Conservation (phyloP, 2,797 vertebrate genomes). For the Pipistrellus pipistrellus region DNA sequence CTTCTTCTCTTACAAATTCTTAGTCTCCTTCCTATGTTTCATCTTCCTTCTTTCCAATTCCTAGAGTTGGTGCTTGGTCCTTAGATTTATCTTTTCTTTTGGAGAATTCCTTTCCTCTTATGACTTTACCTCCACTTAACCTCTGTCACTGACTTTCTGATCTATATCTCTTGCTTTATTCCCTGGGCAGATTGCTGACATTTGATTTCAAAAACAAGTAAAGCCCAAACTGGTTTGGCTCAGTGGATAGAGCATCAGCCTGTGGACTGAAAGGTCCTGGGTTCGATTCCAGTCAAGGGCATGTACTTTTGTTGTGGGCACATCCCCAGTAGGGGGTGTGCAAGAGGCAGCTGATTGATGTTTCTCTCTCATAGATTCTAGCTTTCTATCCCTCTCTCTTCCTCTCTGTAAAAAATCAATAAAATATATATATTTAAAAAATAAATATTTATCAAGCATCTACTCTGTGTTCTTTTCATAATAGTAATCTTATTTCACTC, state of each 20-base stretch:
- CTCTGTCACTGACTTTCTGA: neutral
- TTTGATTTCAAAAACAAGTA: slow-evolving; percentile 28
- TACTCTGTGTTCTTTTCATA: neutral
- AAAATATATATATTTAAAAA: too few relatives aligned
- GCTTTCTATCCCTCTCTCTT: too few relatives aligned
- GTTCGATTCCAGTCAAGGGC: too few relatives aligned
- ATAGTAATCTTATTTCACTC: neutral
- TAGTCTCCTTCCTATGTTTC: neutral
- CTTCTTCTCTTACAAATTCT: neutral
- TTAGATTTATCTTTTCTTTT: slow-evolving; percentile 17
- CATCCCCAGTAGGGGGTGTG: too few relatives aligned
- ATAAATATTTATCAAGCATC: neutral
- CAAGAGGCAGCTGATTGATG: too few relatives aligned
- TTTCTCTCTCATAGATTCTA: too few relatives aligned
- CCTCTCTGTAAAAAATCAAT: too few relatives aligned
- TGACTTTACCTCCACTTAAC: neutral
- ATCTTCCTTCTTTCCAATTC: neutral
- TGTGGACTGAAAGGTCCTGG: too few relatives aligned
- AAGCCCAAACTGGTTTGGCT: too few relatives aligned
- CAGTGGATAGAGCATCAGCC: too few relatives aligned
- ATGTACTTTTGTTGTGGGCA: too few relatives aligned
- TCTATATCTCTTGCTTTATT: neutral
- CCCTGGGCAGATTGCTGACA: neutral
- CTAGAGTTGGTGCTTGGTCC: too few relatives aligned
- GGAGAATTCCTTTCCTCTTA: neutral